Percentiles rank a stretch among this genome's conserved stretches.
These are phyloP conservation scores for Aphodius sticticus DNA, from an alignment of 2,888 invertebrate species.

Conservation along the genomic window DNA sequence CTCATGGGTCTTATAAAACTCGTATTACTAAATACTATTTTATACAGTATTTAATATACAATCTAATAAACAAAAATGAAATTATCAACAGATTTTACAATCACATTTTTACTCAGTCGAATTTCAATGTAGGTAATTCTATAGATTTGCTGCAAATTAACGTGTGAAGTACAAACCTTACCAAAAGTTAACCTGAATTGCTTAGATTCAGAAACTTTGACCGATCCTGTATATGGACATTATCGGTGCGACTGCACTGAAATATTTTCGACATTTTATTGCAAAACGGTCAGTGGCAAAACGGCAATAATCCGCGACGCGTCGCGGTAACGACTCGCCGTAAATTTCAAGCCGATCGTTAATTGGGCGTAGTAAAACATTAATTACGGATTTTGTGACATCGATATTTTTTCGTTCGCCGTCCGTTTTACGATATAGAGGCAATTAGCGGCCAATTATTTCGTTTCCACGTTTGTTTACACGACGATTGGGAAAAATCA, in stretches of 20 bases:
- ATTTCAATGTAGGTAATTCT: too few relatives aligned
- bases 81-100: too few relatives aligned
- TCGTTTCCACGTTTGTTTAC: neutral
- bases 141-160: too few relatives aligned
- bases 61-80: too few relatives aligned
- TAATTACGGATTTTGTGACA: constrained; percentile 4
- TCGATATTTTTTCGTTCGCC: neutral
- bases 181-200: too few relatives aligned
- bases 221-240: neutral
- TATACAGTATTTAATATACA: too few relatives aligned
- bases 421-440: neutral
- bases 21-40: too few relatives aligned
- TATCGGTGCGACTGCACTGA: neutral
- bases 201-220: neutral
- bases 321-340: neutral
- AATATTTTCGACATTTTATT: constrained; percentile 15
- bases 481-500: neutral
- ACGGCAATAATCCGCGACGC: neutral
- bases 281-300: neutral
- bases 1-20: too few relatives aligned
- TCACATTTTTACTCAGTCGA: too few relatives aligned
- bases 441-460: neutral
- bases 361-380: neutral
- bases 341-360: neutral
- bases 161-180: too few relatives aligned